Evolutionary conservation across 2,113 vertebrate genomes (phyloP), one percentile per base, ranked within the genome.

Genomic region (Brienomyrus brachyistius): DNA sequence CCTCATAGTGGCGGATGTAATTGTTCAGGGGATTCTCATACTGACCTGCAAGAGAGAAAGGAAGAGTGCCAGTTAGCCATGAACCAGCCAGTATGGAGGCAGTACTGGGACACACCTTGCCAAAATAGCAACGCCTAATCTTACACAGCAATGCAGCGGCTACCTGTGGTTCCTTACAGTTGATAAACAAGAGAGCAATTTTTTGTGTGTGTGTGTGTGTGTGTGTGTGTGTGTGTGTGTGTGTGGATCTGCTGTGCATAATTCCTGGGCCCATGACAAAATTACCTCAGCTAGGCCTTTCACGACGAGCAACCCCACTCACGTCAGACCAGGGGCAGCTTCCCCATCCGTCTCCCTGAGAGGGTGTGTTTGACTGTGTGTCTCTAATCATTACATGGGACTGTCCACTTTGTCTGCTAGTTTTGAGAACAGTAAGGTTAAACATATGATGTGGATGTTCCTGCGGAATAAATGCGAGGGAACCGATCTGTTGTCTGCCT

Each of bases 1-100:
- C 98, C 95, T 99, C 98, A 95, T 98, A 99, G 95, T 99, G 97
- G 87, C 93, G 97, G 92, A 99, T 98, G 91, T 97, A 97, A 92
- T 98, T 97, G 95, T 96, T 97, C 90, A 99, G 94, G 88, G 94
- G 96, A 85, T 97, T 98, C 92, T 95, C 96, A 93, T 97, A 97
- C 62, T 98, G 97, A 94, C 98, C 98, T 99, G 96, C 86, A 93
- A 94, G 94, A 88, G 92, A 90, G 88, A 92, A 85, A 56, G 45
- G 23, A 52, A n/a, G 82, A 59, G 21, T 11, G 40, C 48, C 19
- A 70, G n/a, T 40, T n/a, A 70, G 48, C 10, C 27, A n/a, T 15
- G 70, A 82, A 89, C 40, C 59, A 66, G 11, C 23, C 7, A 45
- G 56, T 3, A 70, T 8, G n/a, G 23, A 47, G 3, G n/a, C 40